Evolutionary conservation across 2,888 invertebrate species (phyloP), one percentile per base, ranked within the genome.

Genomic region (Drosophila birchii): DNA sequence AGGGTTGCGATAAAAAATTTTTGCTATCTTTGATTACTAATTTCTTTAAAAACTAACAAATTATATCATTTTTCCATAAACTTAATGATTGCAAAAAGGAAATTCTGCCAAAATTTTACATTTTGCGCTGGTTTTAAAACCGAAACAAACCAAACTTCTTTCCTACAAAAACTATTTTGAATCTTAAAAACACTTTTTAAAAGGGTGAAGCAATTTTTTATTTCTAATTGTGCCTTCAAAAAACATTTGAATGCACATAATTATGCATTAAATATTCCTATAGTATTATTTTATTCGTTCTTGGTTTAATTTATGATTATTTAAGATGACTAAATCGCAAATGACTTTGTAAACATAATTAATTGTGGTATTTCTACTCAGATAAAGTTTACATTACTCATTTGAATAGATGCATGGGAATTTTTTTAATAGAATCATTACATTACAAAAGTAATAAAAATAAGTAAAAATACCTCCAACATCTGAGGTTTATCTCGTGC

Each of bases 351-450:
- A 7, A 3, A 29, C 29, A 29, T 29, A 29, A 29, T 29, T 29
- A 29, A 29, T 29, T 29, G 29, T 29, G 29, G 29, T 8, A n/a
- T 8, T 9, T n/a, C 9, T n/a, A 39, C n/a, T 18, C n/a, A 18
- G n/a, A 18, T 43, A 12, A 18, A 8, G 16, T 26, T 5, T 44
- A 32, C 56, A 57, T 44, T 51, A 53, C 23, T 14, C 20, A 44
- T 43, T 49, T 66, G 20, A 43, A 43, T 43, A 16, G 55, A 41
- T 29, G 55, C 44, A 71, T 43, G 60, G 36, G 73, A 63, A 75
- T 75, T 69, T 32, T 32, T 44, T 54, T 74, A 64, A 69, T 64
- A 64, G 57, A 76, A 70, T 54, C 64, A 61, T 66, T 61, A 61
- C 59, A 56, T 41, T 68, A 54, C 47, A 16, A 16, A 55, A 39